Percentiles rank a stretch among this genome's conserved stretches.
These are phyloP conservation scores for Tinea semifulvella DNA, from an alignment of 2,888 invertebrate genomes.

Conservation along the genomic window DNA sequence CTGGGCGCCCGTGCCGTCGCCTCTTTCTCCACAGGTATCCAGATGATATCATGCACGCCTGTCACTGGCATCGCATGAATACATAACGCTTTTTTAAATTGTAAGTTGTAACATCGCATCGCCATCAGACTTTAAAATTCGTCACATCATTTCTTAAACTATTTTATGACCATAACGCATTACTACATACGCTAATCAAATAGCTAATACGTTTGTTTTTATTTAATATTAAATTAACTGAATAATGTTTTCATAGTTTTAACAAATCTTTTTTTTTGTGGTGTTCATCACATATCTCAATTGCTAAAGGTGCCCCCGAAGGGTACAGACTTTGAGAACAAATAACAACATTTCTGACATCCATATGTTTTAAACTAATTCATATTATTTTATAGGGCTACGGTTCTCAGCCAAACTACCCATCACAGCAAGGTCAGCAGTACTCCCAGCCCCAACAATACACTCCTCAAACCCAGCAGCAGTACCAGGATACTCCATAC, in stretches of 20 bases:
- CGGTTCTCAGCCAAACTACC: constrained; percentile 13
- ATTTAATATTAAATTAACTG: too few species aligned
- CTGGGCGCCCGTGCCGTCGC: constrained; percentile 59
- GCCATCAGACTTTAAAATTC: too few species aligned
- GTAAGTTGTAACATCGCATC: background rate
- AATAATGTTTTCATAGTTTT: background rate
- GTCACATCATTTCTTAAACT: too few species aligned
- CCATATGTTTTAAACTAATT: too few species aligned
- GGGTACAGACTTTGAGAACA: too few species aligned
- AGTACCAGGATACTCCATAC: constrained; percentile 49
- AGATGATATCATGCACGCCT: background rate
- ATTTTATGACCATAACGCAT: too few species aligned
- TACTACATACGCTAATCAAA: too few species aligned
- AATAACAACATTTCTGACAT: too few species aligned
- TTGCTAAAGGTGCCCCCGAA: too few species aligned
- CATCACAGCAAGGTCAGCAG: constrained; percentile 21
- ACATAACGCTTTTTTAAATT: background rate
- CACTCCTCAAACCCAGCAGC: constrained; percentile 26
- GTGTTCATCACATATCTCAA: too few species aligned
- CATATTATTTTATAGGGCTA: constrained; percentile 17
- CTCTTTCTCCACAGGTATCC: constrained; percentile 58
- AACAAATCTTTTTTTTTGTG: background rate
- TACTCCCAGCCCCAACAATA: constrained; percentile 18
- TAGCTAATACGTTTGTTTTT: too few species aligned
- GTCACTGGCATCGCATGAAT: background rate